phyloP scores from a whole-genome alignment of 2,888 invertebrate genomes.

The Drosophila kokeensis region DNA sequence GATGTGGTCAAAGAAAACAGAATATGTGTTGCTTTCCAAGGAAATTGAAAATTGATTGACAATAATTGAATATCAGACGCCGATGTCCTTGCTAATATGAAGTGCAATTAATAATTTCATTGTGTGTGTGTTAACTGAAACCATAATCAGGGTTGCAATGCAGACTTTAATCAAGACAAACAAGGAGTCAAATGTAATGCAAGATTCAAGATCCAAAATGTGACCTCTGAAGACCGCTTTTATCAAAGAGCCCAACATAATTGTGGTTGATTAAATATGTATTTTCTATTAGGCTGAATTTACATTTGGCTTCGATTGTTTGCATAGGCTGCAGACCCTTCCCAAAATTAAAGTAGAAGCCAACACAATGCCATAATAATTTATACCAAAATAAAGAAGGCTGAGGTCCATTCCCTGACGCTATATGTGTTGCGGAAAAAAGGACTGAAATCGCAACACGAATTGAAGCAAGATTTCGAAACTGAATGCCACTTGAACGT shows the following conservation, averaged over 20 bases:
- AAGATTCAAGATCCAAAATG: not conserved
- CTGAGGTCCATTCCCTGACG: not conserved
- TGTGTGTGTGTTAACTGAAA: not conserved
- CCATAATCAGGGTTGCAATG: not conserved
- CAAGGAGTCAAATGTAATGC: not conserved
- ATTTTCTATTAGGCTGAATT: slow-evolving; percentile 18
- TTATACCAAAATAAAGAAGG: slow-evolving; percentile 48
- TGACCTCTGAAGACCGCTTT: not conserved
- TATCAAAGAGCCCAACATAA: not conserved
- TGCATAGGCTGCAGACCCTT: slow-evolving; percentile 40
- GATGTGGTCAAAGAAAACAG: not conserved
- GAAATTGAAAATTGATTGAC: not conserved
- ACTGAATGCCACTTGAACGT: slow-evolving; percentile 44
- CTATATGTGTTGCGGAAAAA: slow-evolving; percentile 3
- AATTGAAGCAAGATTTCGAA: slow-evolving; percentile 24
- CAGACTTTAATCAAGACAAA: not conserved
- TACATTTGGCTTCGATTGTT: slow-evolving; percentile 51
- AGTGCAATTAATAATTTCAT: not conserved
- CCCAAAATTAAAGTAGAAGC: not conserved
- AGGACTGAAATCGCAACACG: slow-evolving; percentile 26
- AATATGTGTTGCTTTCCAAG: not conserved
- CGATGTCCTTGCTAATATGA: not conserved
- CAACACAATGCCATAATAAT: slow-evolving; percentile 42
- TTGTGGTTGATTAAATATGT: slow-evolving; percentile 17
- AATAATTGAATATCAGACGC: not conserved